Evolutionary conservation across 2,888 invertebrate genomes (phyloP), one percentile per base, ranked within the genome.

Genomic region (Hemithea aestivaria): DNA sequence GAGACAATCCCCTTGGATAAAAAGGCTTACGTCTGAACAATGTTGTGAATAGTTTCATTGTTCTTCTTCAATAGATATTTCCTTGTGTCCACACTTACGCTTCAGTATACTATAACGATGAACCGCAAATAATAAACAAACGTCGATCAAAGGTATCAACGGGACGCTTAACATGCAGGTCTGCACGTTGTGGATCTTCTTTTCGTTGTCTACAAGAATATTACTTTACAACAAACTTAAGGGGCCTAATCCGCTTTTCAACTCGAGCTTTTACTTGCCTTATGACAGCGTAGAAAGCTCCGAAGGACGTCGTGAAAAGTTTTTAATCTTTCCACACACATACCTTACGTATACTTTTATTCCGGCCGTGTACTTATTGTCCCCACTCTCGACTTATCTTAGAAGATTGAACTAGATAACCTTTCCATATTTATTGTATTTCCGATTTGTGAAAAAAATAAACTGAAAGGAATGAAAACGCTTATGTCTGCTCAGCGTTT

Each of bases 201-300:
- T 62, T 58, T 77, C 74, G 73, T 74, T 76, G 68, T 74, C 63
- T 66, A 65, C 65, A 60, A 65, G 70, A 76, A 78, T 79, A 80
- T 79, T 78, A 74, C 76, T 74, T 75, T 74, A 75, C 72, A 74
- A 78, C 75, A 79, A 81, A 82, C 79, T 82, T 81, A 74, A 75
- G 73, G 73, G 71, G 66, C 75, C 70, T 81, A 81, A 82, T 82
- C 82, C 79, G 73, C 81, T 79, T 80, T 79, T 69, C 70, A 73
- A 81, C 73, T 78, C 70, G 56, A 73, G 74, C 78, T 78, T 77
- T 75, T 74, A 73, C 75, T 77, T 76, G 71, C 72, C 75, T 77
- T 82, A 81, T 82, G 80, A 82, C 79, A 80, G 73, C 74, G 74
- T 71, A 73, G 63, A n/a, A n/a, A 71, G 73, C 72, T 68, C 65